Conservation (phyloP, 2,888 invertebrate genomes). For the Leptothorax acervorum region DNA sequence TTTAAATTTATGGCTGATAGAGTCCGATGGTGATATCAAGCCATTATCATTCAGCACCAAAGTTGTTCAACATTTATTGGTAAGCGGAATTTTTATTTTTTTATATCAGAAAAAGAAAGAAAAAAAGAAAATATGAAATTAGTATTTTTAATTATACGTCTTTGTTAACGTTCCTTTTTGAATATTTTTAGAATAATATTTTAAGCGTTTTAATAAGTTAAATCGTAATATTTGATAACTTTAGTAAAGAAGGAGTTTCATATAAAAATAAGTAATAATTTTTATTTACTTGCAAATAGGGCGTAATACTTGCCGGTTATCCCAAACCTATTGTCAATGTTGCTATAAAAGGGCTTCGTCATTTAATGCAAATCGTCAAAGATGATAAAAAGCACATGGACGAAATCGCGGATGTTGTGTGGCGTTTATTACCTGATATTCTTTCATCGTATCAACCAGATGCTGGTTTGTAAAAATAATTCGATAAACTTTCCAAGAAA, state of each 20-base stretch:
- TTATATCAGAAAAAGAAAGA: too few relatives aligned
- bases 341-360: constrained; percentile 68
- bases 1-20: constrained; percentile 74
- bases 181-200: not conserved
- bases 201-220: not conserved
- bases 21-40: constrained; percentile 69
- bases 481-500: not conserved
- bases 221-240: not conserved
- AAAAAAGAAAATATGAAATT: too few relatives aligned
- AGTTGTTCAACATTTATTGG: constrained; percentile 65
- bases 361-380: constrained; percentile 56
- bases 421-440: constrained; percentile 70
- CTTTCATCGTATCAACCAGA: constrained; percentile 50
- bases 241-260: not conserved
- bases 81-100: constrained; percentile 26
- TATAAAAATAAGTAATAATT: not conserved
- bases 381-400: constrained; percentile 16
- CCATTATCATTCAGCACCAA: constrained; percentile 59
- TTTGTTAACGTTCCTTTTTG: not conserved
- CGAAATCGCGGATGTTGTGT: constrained; percentile 64
- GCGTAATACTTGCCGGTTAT: constrained; percentile 50
- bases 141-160: not conserved
- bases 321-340: constrained; percentile 50
- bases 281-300: constrained; percentile 41
- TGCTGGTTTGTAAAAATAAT: constrained; percentile 52